phyloP scores from a whole-genome alignment of 1,140 invertebrate species.

The Drepana arcuata region DNA sequence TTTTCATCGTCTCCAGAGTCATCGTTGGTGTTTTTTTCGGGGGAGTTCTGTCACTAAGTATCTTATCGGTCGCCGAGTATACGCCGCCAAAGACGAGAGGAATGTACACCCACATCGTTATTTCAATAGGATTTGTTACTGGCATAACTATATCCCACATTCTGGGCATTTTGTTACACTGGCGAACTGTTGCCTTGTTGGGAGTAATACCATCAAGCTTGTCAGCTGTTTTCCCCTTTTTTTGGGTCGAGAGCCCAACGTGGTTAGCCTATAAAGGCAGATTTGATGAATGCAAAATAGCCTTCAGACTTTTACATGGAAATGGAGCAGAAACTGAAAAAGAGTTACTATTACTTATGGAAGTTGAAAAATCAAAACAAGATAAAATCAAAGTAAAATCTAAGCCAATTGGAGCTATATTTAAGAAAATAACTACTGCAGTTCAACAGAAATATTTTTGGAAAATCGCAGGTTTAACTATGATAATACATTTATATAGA shows the following conservation, averaged over 20 bases:
- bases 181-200: background rate
- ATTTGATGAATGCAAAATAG: background rate
- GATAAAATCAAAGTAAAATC: background rate
- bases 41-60: slow-evolving; percentile 2
- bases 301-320: background rate
- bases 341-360: slow-evolving; percentile 11
- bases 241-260: slow-evolving; percentile 11
- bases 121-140: background rate
- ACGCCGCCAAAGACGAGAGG: slow-evolving; percentile 7
- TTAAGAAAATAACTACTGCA: slow-evolving; percentile 3
- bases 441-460: slow-evolving; percentile 5
- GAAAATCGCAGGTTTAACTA: slow-evolving; percentile 2
- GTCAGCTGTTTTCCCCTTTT: slow-evolving; percentile 1
- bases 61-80: slow-evolving; percentile 8
- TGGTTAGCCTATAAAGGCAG: slow-evolving; percentile 6
- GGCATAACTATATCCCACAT: slow-evolving; percentile 2
- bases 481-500: background rate
- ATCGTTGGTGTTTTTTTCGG: slow-evolving; percentile 1
- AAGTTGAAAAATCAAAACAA: slow-evolving; percentile 9
- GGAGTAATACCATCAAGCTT: slow-evolving; percentile 4
- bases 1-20: background rate
- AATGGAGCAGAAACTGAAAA: slow-evolving; percentile 1
- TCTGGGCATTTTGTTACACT: slow-evolving; percentile 4
- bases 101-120: slow-evolving; percentile 4
- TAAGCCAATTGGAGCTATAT: background rate